Evolutionary conservation across 2,113 vertebrate species (phyloP).

Genomic region (Ammodytes marinus): DNA sequence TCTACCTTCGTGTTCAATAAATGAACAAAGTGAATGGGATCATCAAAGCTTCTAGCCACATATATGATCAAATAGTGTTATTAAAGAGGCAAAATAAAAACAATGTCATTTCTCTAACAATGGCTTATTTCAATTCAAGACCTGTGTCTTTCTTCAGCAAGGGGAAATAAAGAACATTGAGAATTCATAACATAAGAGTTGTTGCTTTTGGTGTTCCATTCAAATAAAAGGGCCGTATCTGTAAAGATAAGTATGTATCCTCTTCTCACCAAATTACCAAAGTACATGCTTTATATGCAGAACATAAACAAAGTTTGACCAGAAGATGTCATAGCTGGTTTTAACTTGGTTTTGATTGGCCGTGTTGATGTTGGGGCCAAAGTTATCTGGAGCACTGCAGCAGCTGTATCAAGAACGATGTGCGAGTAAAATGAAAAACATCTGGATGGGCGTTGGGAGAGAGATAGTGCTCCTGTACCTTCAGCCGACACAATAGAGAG

Average conservation of each 20-base stretch:
- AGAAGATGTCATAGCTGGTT: neutral
- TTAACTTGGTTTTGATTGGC: neutral
- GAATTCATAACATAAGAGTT: neutral
- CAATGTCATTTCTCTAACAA: neutral
- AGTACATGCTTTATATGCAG: neutral
- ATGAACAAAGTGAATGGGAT: conserved; percentile 6
- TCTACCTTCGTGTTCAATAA: neutral
- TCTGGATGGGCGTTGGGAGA: conserved; percentile 45
- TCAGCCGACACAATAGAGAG: conserved; percentile 48
- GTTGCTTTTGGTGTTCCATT: neutral
- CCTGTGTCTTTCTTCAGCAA: neutral
- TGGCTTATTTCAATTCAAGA: neutral
- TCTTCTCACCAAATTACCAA: neutral
- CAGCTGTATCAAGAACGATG: conserved; percentile 12
- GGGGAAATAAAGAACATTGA: conserved; percentile 4
- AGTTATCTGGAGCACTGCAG: neutral
- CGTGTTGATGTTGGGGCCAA: neutral
- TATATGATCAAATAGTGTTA: neutral
- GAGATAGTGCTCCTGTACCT: conserved; percentile 31
- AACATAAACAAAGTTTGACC: neutral
- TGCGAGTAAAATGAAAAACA: conserved; percentile 26
- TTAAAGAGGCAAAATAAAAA: neutral
- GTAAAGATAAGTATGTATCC: neutral
- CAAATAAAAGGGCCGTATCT: neutral
- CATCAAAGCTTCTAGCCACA: neutral